A percentile compares a stretch with the other conserved stretches of the same genome.
phyloP scores from a whole-genome alignment of 2,888 invertebrate species.

The Dolichopus griseipennis region DNA sequence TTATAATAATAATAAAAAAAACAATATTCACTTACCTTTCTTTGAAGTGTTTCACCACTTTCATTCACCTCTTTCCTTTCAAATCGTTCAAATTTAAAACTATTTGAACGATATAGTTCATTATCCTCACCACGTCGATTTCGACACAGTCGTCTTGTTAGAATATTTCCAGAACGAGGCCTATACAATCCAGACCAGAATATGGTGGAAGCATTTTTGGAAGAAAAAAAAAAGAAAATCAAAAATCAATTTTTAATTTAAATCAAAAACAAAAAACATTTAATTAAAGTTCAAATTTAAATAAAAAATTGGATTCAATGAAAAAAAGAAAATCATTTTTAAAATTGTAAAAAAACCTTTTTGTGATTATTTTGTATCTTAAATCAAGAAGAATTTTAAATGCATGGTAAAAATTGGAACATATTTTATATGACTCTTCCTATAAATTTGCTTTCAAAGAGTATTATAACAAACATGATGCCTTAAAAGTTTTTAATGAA shows the following conservation, averaged over 20 bases:
- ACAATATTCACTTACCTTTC: slow-evolving; percentile 60
- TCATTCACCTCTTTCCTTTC: slow-evolving; percentile 61
- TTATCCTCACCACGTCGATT: slow-evolving; percentile 67
- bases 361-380: no score
- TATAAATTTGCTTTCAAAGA: no score
- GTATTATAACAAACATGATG: no score
- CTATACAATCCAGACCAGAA: slow-evolving; percentile 22
- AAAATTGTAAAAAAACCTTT: no score
- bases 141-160: slow-evolving; percentile 67
- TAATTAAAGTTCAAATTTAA: no score
- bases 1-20: no score
- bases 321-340: background rate
- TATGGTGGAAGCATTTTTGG: background rate
- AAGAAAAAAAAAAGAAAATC: slow-evolving; percentile 10
- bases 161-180: slow-evolving; percentile 41
- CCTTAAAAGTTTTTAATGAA: no score
- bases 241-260: slow-evolving; percentile 4
- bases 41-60: slow-evolving; percentile 50
- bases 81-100: slow-evolving; percentile 80
- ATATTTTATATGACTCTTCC: no score
- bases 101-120: slow-evolving; percentile 77
- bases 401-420: no score
- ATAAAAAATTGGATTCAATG: slow-evolving; percentile 5
- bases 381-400: no score
- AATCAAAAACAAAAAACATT: no score